Percentiles rank a stretch among this genome's conserved stretches.
Evolutionary conservation across 2,113 vertebrate species (phyloP).

Genomic region (Stegastes partitus): DNA sequence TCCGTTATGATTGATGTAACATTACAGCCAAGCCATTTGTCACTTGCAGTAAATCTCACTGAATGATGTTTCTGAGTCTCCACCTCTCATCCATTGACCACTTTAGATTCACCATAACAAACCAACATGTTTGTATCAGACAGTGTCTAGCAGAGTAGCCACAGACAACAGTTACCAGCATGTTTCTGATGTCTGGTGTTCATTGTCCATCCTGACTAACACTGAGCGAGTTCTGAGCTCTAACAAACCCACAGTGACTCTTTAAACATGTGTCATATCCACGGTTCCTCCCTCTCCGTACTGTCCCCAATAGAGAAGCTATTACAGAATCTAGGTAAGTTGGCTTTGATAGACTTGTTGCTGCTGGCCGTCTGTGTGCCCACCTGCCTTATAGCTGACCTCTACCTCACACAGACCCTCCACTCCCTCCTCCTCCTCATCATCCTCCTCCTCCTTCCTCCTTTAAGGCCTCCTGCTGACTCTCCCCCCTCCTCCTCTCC

Average conservation of each 20-base stretch:
- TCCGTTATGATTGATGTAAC: too few species aligned
- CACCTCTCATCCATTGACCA: background rate
- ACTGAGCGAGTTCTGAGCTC: slow-evolving; percentile 36
- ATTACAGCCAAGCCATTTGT: background rate
- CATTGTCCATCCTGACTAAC: slow-evolving; percentile 48
- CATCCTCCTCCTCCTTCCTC: background rate
- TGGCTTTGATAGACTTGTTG: slow-evolving; percentile 64
- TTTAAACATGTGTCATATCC: slow-evolving; percentile 72
- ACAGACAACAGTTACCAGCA: slow-evolving; percentile 32
- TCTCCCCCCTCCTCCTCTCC: slow-evolving; percentile 7
- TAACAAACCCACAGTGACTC: slow-evolving; percentile 54
- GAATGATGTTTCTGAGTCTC: background rate
- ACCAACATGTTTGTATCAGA: background rate
- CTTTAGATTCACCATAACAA: background rate
- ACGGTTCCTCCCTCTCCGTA: slow-evolving; percentile 69
- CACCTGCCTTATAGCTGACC: slow-evolving; percentile 57
- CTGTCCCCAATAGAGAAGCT: slow-evolving; percentile 79
- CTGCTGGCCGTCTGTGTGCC: slow-evolving; percentile 63
- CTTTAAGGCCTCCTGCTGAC: slow-evolving; percentile 3
- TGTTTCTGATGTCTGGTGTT: slow-evolving; percentile 39
- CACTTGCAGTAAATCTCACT: background rate
- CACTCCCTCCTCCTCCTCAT: slow-evolving; percentile 9
- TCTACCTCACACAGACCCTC: slow-evolving; percentile 48
- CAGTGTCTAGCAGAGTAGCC: slow-evolving; percentile 9
- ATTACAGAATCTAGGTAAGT: slow-evolving; percentile 82